Base-by-base conservation (phyloP, 2,888 invertebrate species). In the Lasioglossum pauxillum region DNA sequence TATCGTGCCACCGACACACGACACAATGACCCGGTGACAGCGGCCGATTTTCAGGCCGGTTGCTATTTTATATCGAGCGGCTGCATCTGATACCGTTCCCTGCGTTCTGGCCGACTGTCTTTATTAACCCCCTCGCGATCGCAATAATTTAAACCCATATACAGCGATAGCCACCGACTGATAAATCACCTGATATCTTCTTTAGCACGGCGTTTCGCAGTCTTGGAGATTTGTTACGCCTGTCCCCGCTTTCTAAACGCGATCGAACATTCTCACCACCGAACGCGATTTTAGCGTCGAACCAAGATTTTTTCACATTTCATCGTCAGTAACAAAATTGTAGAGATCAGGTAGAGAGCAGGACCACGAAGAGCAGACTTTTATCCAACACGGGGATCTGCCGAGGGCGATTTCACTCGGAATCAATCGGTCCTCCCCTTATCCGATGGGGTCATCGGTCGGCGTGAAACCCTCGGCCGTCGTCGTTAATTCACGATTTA, bases 401-500 rank as follows among this genome's bases (percentile, higher is more conserved):
- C 82, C 27, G 64, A 75, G 75, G 86, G 81, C 80, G 73, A 81
- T 82, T 90, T 89, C 80, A 49, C 81, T 79, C 75, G 74, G 81
- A 90, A 90, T 90, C 88, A 86, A 89, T 89, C 88, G 87, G 41
- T 78, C 64, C 78, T 80, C 75, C 84, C 85, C 84, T 87, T 85
- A 85, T 86, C 86, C 81, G 74, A 57, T 46, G 86, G 88, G 90
- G 88, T 90, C 89, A 92, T 90, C 90, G 90, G 79, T 89, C 90
- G 85, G 10, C 72, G 85, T 76, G 85, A 85, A 85, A 87, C 87
- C 84, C 87, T 89, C 78, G 84, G 79, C 79, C 87, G 80, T 88
- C 80, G 16, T 16, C 16, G 89, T 92, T 92, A 92, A 93, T 92
- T 91, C 90, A 89, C 92, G 88, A 91, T 90, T 93, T 91, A 90